Conservation (phyloP, 2,113 vertebrate genomes). For the Platichthys stellatus region DNA sequence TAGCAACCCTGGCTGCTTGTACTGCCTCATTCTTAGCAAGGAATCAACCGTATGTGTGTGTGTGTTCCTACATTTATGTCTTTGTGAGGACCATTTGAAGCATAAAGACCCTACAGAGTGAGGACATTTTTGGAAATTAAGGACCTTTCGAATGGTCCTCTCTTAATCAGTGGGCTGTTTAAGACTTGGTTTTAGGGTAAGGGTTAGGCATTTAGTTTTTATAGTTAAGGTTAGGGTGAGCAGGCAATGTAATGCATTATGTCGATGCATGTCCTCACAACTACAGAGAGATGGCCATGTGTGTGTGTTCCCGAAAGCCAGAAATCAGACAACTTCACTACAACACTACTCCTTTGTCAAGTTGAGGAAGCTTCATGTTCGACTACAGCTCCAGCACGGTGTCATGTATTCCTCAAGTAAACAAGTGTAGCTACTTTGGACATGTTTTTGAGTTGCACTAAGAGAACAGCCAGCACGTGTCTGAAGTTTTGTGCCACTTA, state of each 20-base stretch:
- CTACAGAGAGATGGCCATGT: not conserved
- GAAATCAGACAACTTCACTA: slow-evolving; percentile 40
- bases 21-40: slow-evolving; percentile 32
- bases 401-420: slow-evolving; percentile 47
- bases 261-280: too few species aligned
- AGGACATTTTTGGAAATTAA: too few species aligned
- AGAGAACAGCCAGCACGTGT: slow-evolving; percentile 8
- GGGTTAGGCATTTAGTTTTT: too few species aligned
- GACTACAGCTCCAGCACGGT: slow-evolving; percentile 24
- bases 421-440: slow-evolving; percentile 59
- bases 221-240: too few species aligned
- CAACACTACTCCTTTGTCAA: slow-evolving; percentile 24
- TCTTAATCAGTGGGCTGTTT: too few species aligned
- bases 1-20: slow-evolving; percentile 20
- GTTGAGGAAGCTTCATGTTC: slow-evolving; percentile 34
- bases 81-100: not conserved
- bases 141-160: too few species aligned
- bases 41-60: slow-evolving; percentile 24
- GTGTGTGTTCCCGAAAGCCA: slow-evolving; percentile 20
- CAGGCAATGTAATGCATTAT: too few species aligned
- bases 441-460: slow-evolving; percentile 31
- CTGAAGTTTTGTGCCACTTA: slow-evolving; percentile 30
- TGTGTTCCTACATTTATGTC: not conserved
- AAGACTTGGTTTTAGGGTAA: too few species aligned
- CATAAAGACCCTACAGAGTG: too few species aligned